Percentiles rank a stretch among this genome's conserved stretches.
These are phyloP conservation scores for Masnerella sp. DNA, from an alignment of 2,888 invertebrate genomes.

Conservation along the genomic window DNA sequence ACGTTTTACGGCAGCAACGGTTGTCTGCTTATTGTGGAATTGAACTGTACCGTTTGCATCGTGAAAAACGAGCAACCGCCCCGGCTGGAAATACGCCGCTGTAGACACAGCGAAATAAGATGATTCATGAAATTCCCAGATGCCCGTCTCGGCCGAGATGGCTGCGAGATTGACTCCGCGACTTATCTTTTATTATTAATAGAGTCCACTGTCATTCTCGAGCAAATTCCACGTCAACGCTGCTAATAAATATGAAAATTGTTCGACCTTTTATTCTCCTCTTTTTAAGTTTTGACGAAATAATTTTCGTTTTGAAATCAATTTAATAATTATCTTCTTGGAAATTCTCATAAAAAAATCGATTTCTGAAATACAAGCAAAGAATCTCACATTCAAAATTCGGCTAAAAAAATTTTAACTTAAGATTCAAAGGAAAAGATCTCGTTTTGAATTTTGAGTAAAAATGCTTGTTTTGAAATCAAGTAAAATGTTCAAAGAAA, in stretches of 20 bases:
- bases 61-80: constrained; percentile 45
- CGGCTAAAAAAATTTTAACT: too few species aligned
- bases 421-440: too few species aligned
- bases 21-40: constrained; percentile 56
- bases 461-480: too few species aligned
- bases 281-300: too few species aligned
- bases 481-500: too few species aligned
- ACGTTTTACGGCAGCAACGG: constrained; percentile 47
- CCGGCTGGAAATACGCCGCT: constrained; percentile 27
- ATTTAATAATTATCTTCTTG: too few species aligned
- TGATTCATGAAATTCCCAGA: constrained; percentile 56
- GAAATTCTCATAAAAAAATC: too few species aligned
- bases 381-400: too few species aligned
- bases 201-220: constrained; percentile 29
- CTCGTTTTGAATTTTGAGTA: too few species aligned
- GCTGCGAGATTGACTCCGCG: constrained; percentile 32
- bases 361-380: too few species aligned
- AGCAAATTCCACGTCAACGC: not conserved
- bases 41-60: constrained; percentile 53
- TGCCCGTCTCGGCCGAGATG: constrained; percentile 24
- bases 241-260: constrained; percentile 3
- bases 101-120: constrained; percentile 47
- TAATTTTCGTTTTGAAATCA: too few species aligned
- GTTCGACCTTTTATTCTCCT: not conserved
- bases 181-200: constrained; percentile 42